These are phyloP conservation scores for Leucophenga montana DNA, from an alignment of 2,888 invertebrate genomes.

Conservation along the genomic window DNA sequence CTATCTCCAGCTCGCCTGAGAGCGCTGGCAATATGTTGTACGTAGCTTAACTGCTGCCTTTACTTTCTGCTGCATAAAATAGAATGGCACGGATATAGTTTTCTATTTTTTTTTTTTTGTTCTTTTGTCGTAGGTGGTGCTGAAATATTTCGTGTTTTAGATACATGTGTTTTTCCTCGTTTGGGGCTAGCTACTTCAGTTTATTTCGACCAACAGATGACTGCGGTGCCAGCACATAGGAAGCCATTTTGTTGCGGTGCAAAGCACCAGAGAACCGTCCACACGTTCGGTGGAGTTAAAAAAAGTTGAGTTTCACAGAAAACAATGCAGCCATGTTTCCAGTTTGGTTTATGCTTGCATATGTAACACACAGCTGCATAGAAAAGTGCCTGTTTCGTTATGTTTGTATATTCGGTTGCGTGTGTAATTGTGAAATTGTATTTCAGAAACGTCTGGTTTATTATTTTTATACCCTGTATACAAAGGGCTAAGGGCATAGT, in stretches of 20 bases:
- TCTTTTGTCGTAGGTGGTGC: not conserved
- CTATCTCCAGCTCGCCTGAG: not conserved
- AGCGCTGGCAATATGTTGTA: too few species aligned
- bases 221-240: constrained; percentile 34
- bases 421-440: too few species aligned
- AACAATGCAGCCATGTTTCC: constrained; percentile 53
- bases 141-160: too few species aligned
- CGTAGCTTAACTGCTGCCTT: not conserved
- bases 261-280: constrained; percentile 4
- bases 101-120: constrained; percentile 42
- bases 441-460: too few species aligned
- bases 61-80: not conserved
- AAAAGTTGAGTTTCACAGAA: not conserved
- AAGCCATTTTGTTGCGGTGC: too few species aligned
- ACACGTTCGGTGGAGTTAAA: constrained; percentile 2
- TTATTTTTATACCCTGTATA: too few species aligned
- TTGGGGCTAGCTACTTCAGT: constrained; percentile 60
- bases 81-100: not conserved
- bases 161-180: constrained; percentile 50
- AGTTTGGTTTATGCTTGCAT: constrained; percentile 30
- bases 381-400: too few species aligned
- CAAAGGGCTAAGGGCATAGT: too few species aligned
- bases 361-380: constrained; percentile 2
- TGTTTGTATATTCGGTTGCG: too few species aligned
- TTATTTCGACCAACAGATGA: constrained; percentile 66